Conservation (phyloP, 2,888 invertebrate genomes). For the Lagria hirta region DNA sequence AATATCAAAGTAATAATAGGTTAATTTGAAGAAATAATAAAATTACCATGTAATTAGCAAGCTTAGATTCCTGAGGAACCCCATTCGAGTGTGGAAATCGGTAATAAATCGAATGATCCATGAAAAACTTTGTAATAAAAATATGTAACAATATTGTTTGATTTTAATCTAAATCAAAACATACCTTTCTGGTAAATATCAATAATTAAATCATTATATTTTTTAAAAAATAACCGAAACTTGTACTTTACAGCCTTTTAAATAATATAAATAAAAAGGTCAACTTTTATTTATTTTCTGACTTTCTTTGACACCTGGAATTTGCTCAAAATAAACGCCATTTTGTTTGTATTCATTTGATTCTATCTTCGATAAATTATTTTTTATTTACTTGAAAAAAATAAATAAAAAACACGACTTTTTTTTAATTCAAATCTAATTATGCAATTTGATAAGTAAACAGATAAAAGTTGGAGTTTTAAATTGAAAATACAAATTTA, state of each 20-base stretch:
- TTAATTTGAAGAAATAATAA: constrained; percentile 1
- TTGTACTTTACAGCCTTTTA: constrained; percentile 1
- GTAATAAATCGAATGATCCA: constrained; percentile 80
- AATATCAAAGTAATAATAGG: too few relatives aligned
- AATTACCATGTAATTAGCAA: constrained; percentile 80
- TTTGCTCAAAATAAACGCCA: constrained; percentile 27
- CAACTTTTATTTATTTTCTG: constrained; percentile 21
- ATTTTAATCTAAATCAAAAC: constrained; percentile 3
- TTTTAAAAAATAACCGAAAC: constrained; percentile 8
- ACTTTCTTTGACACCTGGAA: constrained; percentile 22
- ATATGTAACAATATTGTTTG: constrained; percentile 11
- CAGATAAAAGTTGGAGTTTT: too few relatives aligned
- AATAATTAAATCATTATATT: constrained; percentile 17
- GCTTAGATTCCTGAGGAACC: constrained; percentile 81
- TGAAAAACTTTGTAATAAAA: constrained; percentile 42
- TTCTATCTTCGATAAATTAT: constrained; percentile 3
- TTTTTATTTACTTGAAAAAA: too few relatives aligned
- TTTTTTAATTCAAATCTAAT: too few relatives aligned
- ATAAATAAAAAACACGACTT: too few relatives aligned
- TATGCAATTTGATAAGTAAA: too few relatives aligned
- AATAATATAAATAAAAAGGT: constrained; percentile 12
- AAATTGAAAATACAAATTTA: too few relatives aligned
- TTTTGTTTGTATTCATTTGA: constrained; percentile 26
- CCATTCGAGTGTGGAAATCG: constrained; percentile 69
- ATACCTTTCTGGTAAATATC: constrained; percentile 18